Evolutionary conservation across 1,140 invertebrate species (phyloP).

Genomic region (Drosophila ananassae): DNA sequence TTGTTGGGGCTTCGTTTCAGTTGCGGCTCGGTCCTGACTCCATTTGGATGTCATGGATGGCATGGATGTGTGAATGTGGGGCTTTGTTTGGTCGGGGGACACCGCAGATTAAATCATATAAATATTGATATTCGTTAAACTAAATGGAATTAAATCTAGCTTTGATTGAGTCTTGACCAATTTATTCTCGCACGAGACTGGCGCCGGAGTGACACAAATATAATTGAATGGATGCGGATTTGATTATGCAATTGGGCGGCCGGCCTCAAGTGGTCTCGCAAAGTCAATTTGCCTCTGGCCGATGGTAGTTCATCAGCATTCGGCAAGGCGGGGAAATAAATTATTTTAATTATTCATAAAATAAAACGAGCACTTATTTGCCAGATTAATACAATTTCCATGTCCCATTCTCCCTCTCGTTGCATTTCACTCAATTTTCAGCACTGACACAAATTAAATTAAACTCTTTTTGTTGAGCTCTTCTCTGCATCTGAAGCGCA

Average conservation of each 20-base stretch:
- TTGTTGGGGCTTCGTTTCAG: constrained; percentile 23
- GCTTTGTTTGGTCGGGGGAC: background rate
- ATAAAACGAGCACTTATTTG: constrained; percentile 42
- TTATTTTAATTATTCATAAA: constrained; percentile 46
- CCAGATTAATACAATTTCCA: constrained; percentile 60
- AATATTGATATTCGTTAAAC: constrained; percentile 28
- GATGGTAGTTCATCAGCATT: constrained; percentile 12
- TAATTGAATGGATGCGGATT: constrained; percentile 44
- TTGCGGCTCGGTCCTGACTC: constrained; percentile 36
- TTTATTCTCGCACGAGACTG: constrained; percentile 21
- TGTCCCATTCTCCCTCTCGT: constrained; percentile 23
- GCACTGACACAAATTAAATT: constrained; percentile 71
- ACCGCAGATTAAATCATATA: constrained; percentile 14
- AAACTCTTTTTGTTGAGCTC: constrained; percentile 38
- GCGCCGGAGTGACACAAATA: constrained; percentile 19
- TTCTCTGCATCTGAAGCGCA: constrained; percentile 1
- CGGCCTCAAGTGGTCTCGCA: constrained; percentile 12
- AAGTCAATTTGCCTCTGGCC: constrained; percentile 39
- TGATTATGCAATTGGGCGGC: constrained; percentile 36
- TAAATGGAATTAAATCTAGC: constrained; percentile 32
- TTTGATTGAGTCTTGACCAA: constrained; percentile 30
- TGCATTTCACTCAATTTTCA: constrained; percentile 9
- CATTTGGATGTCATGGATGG: constrained; percentile 18
- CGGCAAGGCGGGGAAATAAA: constrained; percentile 6
- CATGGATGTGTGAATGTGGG: background rate